Percentiles rank a stretch among this genome's conserved stretches.
These are phyloP conservation scores for Drosophila dives DNA, from an alignment of 2,888 invertebrate species.

Conservation along the genomic window DNA sequence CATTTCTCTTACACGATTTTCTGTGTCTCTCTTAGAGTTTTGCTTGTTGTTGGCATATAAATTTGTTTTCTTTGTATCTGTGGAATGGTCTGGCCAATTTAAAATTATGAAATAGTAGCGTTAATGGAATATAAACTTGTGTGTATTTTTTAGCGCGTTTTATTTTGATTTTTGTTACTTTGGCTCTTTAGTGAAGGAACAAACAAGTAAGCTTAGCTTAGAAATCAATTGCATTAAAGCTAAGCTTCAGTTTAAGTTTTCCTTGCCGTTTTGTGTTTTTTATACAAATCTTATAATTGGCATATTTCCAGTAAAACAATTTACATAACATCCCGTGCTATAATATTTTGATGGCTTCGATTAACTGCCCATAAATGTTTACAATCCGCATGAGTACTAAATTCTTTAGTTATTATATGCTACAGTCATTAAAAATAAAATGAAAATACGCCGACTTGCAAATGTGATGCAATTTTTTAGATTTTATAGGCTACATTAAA, in stretches of 20 bases:
- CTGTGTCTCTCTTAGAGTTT: constrained; percentile 27
- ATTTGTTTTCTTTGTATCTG: constrained; percentile 69
- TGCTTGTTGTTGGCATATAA: constrained; percentile 56
- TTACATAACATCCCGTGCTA: constrained; percentile 18
- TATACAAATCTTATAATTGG: not conserved
- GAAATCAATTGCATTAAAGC: not conserved
- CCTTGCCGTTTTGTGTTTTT: not conserved
- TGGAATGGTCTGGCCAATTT: constrained; percentile 61
- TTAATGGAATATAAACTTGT: constrained; percentile 68
- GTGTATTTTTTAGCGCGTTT: constrained; percentile 53
- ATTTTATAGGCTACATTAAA: constrained; percentile 37
- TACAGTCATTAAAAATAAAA: constrained; percentile 37
- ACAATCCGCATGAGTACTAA: constrained; percentile 23
- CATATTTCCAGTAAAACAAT: constrained; percentile 10
- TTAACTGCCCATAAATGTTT: constrained; percentile 54
- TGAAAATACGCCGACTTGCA: constrained; percentile 26
- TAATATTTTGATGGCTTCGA: constrained; percentile 62
- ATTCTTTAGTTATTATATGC: constrained; percentile 30
- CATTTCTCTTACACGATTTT: constrained; percentile 73
- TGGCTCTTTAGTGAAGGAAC: no score
- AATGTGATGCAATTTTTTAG: constrained; percentile 34
- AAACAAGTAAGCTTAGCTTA: not conserved
- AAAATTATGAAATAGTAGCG: constrained; percentile 73
- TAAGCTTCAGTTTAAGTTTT: not conserved
- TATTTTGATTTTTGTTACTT: constrained; percentile 6